Percentiles rank a stretch among this genome's conserved stretches.
These are phyloP conservation scores for Pampus argenteus DNA, from an alignment of 2,797 vertebrate genomes.

Conservation along the genomic window DNA sequence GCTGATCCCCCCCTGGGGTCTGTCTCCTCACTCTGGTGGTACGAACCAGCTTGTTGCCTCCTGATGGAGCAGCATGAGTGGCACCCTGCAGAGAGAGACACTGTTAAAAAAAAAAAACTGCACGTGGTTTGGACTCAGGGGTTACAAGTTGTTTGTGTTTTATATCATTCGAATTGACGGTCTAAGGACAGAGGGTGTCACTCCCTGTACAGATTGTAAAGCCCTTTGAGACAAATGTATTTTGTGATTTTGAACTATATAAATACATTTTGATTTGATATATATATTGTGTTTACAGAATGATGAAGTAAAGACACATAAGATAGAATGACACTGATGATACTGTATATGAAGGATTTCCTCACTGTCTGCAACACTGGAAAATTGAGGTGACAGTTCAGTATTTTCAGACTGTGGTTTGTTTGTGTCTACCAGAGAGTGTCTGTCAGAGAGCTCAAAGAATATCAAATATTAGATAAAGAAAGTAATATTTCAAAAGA, in stretches of 20 bases:
- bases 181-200: too few species aligned
- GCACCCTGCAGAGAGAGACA: conserved; percentile 62
- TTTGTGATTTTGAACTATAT: too few species aligned
- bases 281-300: conserved; percentile 48
- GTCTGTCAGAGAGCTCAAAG: background rate
- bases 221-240: too few species aligned
- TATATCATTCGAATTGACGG: too few species aligned
- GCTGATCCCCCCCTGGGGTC: conserved; percentile 67
- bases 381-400: conserved; percentile 15
- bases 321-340: conserved; percentile 33
- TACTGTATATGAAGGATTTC: conserved; percentile 26
- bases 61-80: conserved; percentile 74
- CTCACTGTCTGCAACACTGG: conserved; percentile 24
- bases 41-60: conserved; percentile 85
- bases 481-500: conserved; percentile 15
- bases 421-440: background rate
- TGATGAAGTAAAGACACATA: conserved; percentile 38
- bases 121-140: conserved; percentile 24
- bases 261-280: too few species aligned
- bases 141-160: conserved; percentile 36
- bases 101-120: conserved; percentile 37
- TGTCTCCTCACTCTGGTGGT: conserved; percentile 86
- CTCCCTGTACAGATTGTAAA: too few species aligned
- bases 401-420: conserved; percentile 16
- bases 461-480: conserved; percentile 3